Evolutionary conservation across 37 sponge, comb jelly and placozoan species (phyloP).

Genomic region (Ianthella basta): DNA sequence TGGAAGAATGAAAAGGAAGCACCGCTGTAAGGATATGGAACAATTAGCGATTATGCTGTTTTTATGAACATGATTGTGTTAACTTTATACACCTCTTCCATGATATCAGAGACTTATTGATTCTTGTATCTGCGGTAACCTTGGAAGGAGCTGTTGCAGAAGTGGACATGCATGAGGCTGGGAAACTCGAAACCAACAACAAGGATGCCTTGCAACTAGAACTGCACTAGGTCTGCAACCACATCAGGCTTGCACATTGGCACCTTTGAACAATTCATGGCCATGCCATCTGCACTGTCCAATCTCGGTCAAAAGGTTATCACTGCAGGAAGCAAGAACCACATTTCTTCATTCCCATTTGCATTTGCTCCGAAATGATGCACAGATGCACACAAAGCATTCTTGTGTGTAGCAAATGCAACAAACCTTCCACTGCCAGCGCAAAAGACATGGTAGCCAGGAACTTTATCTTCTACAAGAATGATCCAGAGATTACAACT

Average conservation of each 20-base stretch:
- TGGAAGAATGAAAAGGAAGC: slow-evolving; percentile 40
- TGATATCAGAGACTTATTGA: slow-evolving; percentile 44
- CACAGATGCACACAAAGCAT: slow-evolving; percentile 11
- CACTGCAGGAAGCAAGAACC: slow-evolving; percentile 4
- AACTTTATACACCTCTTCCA: slow-evolving; percentile 38
- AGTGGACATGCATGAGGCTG: too few species aligned
- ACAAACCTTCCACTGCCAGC: neutral
- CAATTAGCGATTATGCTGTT: slow-evolving; percentile 40
- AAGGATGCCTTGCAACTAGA: too few species aligned
- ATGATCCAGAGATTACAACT: slow-evolving; percentile 13
- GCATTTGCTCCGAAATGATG: slow-evolving; percentile 20
- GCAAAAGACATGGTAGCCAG: slow-evolving; percentile 32
- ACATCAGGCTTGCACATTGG: slow-evolving; percentile 42
- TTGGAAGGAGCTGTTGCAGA: too few species aligned
- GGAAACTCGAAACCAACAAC: too few species aligned
- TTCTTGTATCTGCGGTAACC: too few species aligned
- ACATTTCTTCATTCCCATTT: neutral
- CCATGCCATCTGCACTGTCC: slow-evolving; percentile 33
- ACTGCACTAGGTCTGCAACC: too few species aligned
- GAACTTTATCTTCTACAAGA: slow-evolving; percentile 48
- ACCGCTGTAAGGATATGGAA: slow-evolving; percentile 39
- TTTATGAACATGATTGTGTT: slow-evolving; percentile 51
- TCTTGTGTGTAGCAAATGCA: neutral
- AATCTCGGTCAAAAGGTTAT: slow-evolving; percentile 41
- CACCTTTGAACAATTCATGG: slow-evolving; percentile 25